Evolutionary conservation across 2,113 vertebrate species (phyloP).

Genomic region (Ondatra zibethicus): DNA sequence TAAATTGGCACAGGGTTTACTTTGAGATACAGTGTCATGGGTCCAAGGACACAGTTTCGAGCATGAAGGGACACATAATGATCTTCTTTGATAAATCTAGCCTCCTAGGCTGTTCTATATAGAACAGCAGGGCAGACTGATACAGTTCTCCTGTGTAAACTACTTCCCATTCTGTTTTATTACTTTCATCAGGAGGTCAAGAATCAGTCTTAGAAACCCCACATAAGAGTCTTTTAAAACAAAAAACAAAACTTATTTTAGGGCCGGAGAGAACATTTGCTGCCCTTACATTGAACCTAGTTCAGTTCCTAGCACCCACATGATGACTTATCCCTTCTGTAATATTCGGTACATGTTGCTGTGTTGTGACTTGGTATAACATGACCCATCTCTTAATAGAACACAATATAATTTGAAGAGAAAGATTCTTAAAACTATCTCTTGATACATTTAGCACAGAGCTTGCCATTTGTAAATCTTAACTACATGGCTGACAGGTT

Average conservation of each 20-base stretch:
- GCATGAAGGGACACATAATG: neutral
- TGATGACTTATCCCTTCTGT: neutral
- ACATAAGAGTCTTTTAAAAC: neutral
- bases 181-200: neutral
- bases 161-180: neutral
- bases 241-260: neutral
- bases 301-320: neutral
- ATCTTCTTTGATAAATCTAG: neutral
- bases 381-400: neutral
- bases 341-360: neutral
- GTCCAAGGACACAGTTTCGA: neutral
- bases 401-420: slow-evolving; percentile 16
- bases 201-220: neutral
- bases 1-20: neutral
- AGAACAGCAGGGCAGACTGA: neutral
- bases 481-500: neutral
- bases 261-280: neutral
- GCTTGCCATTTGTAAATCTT: neutral
- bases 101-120: neutral
- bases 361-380: neutral
- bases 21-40: neutral
- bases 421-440: neutral
- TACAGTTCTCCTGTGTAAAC: neutral
- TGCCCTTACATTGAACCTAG: neutral
- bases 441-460: neutral